Conservation (phyloP, 2,113 vertebrate species). For the Cathartes aura region DNA sequence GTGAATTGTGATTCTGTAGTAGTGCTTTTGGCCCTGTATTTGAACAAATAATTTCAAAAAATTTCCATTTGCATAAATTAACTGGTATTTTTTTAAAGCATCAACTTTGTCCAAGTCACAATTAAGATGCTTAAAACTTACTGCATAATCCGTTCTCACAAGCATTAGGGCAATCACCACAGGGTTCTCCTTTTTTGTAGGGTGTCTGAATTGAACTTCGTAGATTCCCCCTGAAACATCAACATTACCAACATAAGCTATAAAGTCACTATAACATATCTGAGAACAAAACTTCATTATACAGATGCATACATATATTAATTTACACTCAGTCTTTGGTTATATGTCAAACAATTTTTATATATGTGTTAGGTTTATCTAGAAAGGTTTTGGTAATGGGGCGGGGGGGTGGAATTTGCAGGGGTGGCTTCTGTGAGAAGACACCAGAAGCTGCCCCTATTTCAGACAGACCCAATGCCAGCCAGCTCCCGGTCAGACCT, state of each 20-base stretch:
- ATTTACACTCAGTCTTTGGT: background rate
- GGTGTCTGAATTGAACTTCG: background rate
- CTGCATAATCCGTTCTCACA: slow-evolving; percentile 75
- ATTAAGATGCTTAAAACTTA: slow-evolving; percentile 54
- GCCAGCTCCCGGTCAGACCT: background rate
- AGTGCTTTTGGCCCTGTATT: background rate
- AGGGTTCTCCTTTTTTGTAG: slow-evolving; percentile 65
- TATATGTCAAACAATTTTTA: background rate
- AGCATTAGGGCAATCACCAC: slow-evolving; percentile 61
- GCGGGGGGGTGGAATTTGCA: background rate
- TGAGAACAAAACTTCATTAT: background rate
- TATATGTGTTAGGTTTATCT: background rate
- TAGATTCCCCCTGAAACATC: slow-evolving; percentile 73
- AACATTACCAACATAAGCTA: background rate
- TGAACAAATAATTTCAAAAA: background rate
- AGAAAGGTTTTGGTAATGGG: background rate
- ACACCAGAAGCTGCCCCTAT: background rate
- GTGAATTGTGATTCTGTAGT: background rate
- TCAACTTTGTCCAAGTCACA: background rate
- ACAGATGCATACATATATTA: too few species aligned
- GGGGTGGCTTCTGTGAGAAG: background rate
- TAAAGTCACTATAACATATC: background rate
- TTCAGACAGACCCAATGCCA: background rate
- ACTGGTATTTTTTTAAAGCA: background rate
- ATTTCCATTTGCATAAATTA: background rate